Evolutionary conservation across 2,113 vertebrate species (phyloP), one percentile per base, ranked within the genome.

Genomic region (Toxotes chatareus): DNA sequence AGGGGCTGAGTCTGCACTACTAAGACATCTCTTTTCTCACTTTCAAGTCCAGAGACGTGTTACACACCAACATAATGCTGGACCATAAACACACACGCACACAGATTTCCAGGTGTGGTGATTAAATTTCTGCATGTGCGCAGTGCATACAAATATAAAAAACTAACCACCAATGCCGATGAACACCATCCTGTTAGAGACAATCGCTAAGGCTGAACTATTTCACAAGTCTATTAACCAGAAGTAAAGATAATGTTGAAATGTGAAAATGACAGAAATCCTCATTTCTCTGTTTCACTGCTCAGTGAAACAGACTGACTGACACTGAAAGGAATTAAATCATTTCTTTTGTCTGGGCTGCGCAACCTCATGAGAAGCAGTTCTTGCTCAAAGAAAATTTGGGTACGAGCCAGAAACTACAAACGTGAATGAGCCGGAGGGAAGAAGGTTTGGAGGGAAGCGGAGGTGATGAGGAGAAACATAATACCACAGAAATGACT

Each of bases 371-470:
- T 47, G 16, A 83, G 71, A 82, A 51, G 31, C 7, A 65, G 31
- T 73, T 85, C 79, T 59, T 60, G 55, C 59, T 49, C 36, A 55
- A 17, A 76, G 34, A 56, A 36, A 27, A 14, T 27, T 55, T 82
- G 42, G 42, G 32, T 47, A 68, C 0, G 0, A 67, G 55, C 40
- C 63, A 83, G 57, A 81, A 72, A 76, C 62, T 49, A 57, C 51
- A 78, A 79, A 64, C 13, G 1, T 44, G 60, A 71, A 73, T 56
- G 61, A 82, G 67, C 72, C 47, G 65, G 10, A 73, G 56, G 75
- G 55, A 73, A 32, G 51, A n/a, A 34, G 27, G 7, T 76, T 84
- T 73, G 23, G 70, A 65, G 32, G 66, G 66, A 72, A 55, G 59
- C 27, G 8, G 44, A 60, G 71, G 57, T 56, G 44, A 81, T 0